Evolutionary conservation across 2,797 vertebrate genomes (phyloP).

Genomic region (Falco biarmicus): DNA sequence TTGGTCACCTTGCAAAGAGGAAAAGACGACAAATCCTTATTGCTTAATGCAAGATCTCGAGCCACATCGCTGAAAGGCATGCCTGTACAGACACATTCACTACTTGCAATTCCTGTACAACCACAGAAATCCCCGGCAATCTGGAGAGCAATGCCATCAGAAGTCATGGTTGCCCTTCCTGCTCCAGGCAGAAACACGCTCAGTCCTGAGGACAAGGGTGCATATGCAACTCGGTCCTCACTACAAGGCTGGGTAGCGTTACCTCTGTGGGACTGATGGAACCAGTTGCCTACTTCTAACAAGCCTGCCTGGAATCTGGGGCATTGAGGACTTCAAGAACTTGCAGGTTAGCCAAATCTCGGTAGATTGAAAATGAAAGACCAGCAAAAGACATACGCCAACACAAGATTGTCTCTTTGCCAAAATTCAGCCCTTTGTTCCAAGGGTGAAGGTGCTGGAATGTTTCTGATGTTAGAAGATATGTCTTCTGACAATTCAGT

Average conservation of each 20-base stretch:
- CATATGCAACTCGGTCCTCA: background rate
- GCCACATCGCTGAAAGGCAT: background rate
- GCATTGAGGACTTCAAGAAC: background rate
- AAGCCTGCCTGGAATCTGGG: background rate
- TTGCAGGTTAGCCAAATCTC: background rate
- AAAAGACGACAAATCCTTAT: background rate
- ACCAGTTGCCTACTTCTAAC: background rate
- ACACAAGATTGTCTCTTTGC: background rate
- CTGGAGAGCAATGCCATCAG: background rate
- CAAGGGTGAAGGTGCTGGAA: background rate
- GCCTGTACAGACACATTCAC: background rate
- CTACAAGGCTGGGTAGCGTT: fast-evolving
- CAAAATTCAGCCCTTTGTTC: background rate
- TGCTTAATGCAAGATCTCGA: background rate
- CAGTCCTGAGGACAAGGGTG: background rate
- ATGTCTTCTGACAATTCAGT: background rate
- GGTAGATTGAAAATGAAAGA: background rate
- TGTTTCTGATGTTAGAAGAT: background rate
- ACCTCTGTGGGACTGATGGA: background rate
- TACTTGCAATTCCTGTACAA: background rate
- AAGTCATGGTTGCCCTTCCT: background rate
- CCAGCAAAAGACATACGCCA: background rate
- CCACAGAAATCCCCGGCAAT: background rate
- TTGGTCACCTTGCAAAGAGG: background rate
- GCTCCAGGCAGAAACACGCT: background rate